Base-by-base conservation (phyloP, 2,797 vertebrate genomes). In the Catamblyrhynchus diadema region DNA sequence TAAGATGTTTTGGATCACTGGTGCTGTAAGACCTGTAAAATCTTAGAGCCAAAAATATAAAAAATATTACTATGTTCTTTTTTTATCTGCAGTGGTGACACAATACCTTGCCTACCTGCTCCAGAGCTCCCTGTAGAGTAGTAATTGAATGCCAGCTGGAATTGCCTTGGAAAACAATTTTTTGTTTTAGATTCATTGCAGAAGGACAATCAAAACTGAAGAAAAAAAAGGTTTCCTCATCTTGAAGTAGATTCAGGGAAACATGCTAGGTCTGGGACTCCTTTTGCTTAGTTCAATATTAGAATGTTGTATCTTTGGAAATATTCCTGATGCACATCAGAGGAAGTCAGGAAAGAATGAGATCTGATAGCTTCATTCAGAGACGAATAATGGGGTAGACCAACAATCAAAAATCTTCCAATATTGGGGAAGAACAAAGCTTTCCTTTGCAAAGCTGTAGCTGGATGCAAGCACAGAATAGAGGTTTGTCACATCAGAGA, bases 201-300 rank as follows among this genome's bases (percentile, higher is more conserved):
- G 85, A 60, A 88, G 44, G 53, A 86, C 33, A 61, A 71, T 77
- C 65, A 73, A 48, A 89, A 69, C 45, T 54, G 59, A 91, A 74
- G 41, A 50, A 92, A 95, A 72, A 80, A 23, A 50, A 84, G 83
- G 20, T 53, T 42, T 37, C 27, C 23, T 88, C 61, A 53, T 81
- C 66, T 88, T 86, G 66, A 93, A 79, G 50, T 27, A 90, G 33
- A 66, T 96, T 86, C 50, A 79, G 86, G 61, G 42, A 94, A 90
- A 39, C 35, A 61, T 25, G 69, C 61, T 53, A 74, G 47, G 47
- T 80, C 79, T 91, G 61, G 42, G 54, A 41, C 28, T 95, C 45
- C 67, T 89, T 88, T 86, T 1, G 4, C 62, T 88, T 83, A 32
- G 59, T 50, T 90, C 62, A 75, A 2, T 86, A 83, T 86, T 93